phyloP scores from a whole-genome alignment of 2,797 vertebrate genomes.

The Rallus crepitans region DNA sequence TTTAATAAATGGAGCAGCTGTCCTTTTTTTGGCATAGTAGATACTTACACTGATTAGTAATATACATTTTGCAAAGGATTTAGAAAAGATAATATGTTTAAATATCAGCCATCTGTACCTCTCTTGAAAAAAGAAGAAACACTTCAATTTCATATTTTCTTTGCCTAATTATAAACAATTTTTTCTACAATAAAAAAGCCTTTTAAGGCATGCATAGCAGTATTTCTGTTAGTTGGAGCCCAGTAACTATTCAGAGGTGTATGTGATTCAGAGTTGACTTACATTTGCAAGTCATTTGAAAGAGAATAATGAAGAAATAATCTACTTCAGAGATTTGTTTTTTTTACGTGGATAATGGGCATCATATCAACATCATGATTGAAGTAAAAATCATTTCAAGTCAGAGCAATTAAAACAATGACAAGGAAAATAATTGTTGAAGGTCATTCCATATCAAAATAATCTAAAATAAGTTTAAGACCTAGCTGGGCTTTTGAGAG shows the following conservation, averaged over 20 bases:
- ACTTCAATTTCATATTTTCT: neutral
- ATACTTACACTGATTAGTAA: neutral
- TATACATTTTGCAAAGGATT: neutral
- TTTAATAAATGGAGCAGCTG: neutral
- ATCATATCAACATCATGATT: neutral
- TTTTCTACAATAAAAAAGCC: neutral
- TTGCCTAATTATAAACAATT: neutral
- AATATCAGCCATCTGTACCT: constrained; percentile 23
- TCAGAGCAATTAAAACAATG: constrained; percentile 2
- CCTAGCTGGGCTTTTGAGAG: neutral
- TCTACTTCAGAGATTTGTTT: neutral
- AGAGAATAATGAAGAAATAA: neutral
- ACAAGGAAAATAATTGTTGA: neutral
- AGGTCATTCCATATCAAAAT: neutral
- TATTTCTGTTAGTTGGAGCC: neutral
- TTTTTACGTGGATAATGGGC: neutral
- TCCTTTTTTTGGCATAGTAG: neutral
- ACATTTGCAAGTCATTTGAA: neutral
- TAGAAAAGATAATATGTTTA: neutral
- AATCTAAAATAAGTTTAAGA: neutral
- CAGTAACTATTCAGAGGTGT: neutral
- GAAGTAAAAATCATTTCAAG: neutral
- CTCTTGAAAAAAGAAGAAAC: neutral
- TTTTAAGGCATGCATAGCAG: neutral
- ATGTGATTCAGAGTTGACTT: constrained; percentile 3